Conservation (phyloP, 2,113 vertebrate genomes). For the Leptobrachium ailaonicum region DNA sequence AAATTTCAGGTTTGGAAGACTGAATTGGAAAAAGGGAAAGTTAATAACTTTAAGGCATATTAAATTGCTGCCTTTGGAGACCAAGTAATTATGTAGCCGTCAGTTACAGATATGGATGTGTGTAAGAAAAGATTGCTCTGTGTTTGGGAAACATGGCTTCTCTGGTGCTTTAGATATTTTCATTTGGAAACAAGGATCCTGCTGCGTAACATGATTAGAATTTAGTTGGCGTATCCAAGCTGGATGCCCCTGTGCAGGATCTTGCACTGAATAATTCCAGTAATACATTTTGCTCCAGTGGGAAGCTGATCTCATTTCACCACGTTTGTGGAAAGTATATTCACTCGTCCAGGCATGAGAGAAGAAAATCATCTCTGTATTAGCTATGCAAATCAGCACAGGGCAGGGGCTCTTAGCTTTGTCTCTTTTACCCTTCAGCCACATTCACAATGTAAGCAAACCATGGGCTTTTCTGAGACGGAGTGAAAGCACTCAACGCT, state of each 20-base stretch:
- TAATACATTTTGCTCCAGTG: conserved; percentile 52
- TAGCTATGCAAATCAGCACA: conserved; percentile 45
- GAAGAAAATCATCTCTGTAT: conserved; percentile 25
- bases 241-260: conserved; percentile 51
- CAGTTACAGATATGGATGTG: neutral
- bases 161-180: neutral
- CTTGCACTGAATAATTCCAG: conserved; percentile 61
- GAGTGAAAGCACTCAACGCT: too few species aligned
- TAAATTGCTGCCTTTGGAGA: neutral
- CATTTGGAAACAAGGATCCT: conserved; percentile 41
- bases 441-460: conserved; percentile 22
- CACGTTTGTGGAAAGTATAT: conserved; percentile 56
- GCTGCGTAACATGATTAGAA: conserved; percentile 60
- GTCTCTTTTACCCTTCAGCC: neutral
- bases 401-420: conserved; percentile 5
- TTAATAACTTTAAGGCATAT: neutral
- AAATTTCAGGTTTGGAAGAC: too few species aligned
- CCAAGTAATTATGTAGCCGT: neutral
- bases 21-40: neutral
- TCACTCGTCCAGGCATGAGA: conserved; percentile 52
- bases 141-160: neutral
- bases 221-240: conserved; percentile 58
- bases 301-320: conserved; percentile 52
- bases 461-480: neutral
- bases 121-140: neutral